phyloP scores from a whole-genome alignment of 2,888 invertebrate species.

The Euproctis similis region DNA sequence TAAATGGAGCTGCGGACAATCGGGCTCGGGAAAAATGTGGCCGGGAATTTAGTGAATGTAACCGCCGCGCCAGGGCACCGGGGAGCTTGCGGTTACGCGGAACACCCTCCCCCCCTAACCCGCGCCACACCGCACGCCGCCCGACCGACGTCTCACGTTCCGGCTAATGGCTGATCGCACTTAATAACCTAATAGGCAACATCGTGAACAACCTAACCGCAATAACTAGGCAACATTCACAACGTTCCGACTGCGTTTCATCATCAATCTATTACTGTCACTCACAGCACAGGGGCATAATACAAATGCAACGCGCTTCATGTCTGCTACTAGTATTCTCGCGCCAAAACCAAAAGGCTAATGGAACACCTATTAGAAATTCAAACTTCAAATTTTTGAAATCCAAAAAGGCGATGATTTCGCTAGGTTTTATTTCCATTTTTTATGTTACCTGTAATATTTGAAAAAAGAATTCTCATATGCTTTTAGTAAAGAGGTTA shows the following conservation, averaged over 20 bases:
- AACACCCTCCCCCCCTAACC: no score
- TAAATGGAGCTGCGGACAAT: slow-evolving; percentile 74
- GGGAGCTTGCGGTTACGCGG: slow-evolving; percentile 55
- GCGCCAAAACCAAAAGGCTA: no score
- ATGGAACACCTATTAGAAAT: no score
- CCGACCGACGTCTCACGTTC: slow-evolving; percentile 39
- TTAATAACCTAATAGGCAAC: slow-evolving; percentile 56
- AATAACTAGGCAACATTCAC: slow-evolving; percentile 23
- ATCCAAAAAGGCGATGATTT: no score
- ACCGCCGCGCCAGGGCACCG: slow-evolving; percentile 55
- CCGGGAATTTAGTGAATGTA: slow-evolving; percentile 71
- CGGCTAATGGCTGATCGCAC: slow-evolving; percentile 50
- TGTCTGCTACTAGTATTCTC: no score
- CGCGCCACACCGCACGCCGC: slow-evolving; percentile 22
- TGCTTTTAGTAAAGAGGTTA: no score
- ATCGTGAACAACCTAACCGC: slow-evolving; percentile 44
- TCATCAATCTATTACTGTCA: slow-evolving; percentile 1
- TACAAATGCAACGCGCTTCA: no score
- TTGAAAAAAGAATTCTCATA: no score
- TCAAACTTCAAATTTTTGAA: no score
- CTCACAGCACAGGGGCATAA: no score
- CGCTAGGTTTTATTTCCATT: no score
- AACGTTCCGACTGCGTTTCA: slow-evolving; percentile 20
- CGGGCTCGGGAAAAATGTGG: slow-evolving; percentile 68
- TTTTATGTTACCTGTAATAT: no score